Evolutionary conservation across 2,113 vertebrate genomes (phyloP).

Genomic region (Sprattus sprattus): DNA sequence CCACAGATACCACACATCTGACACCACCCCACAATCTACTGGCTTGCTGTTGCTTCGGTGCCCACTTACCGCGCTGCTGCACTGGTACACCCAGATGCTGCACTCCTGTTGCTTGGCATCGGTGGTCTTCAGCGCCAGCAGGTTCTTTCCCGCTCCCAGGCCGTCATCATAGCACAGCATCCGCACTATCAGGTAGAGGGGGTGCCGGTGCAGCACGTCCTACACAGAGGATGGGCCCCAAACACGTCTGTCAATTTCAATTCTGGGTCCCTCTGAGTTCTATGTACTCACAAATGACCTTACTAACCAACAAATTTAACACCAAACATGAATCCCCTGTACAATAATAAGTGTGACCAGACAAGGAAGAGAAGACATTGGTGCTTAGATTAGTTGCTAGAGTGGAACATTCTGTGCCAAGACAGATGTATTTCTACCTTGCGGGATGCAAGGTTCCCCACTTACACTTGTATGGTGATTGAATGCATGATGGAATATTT

Average conservation of each 20-base stretch:
- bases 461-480: not conserved
- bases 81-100: conserved; percentile 97
- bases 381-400: not conserved
- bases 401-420: not conserved
- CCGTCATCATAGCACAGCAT: conserved; percentile 98
- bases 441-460: not conserved
- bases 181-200: conserved; percentile 88
- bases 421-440: not conserved
- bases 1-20: not conserved
- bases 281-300: not conserved
- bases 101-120: conserved; percentile 80
- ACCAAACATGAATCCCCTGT: not conserved
- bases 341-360: no score
- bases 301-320: not conserved
- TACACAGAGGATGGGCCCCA: conserved; percentile 51
- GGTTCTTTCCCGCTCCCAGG: conserved; percentile 88
- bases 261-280: not conserved
- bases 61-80: conserved; percentile 84
- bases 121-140: conserved; percentile 92
- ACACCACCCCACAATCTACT: no score
- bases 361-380: no score
- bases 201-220: conserved; percentile 92
- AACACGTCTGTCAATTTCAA: not conserved
- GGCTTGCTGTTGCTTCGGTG: not conserved
- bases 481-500: not conserved